Evolutionary conservation across 2,888 invertebrate species (phyloP).

Genomic region (Nysson spinosus): DNA sequence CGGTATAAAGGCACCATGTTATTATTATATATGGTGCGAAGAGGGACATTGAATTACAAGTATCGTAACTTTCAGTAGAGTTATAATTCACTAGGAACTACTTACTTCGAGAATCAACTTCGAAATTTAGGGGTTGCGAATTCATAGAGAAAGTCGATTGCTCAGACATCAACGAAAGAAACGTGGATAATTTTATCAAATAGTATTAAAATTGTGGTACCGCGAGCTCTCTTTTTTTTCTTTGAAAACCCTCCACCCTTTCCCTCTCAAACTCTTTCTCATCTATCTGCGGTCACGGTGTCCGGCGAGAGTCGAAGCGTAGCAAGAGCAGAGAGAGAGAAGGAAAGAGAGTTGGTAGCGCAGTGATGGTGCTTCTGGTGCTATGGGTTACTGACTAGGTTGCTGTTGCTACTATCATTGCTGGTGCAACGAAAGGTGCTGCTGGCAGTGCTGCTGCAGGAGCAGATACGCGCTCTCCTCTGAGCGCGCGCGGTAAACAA

Average conservation of each 20-base stretch:
- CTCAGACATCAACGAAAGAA: conserved; percentile 14
- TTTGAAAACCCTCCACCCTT: conserved; percentile 6
- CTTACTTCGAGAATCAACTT: no score
- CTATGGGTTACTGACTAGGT: conserved; percentile 25
- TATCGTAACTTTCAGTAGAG: no score
- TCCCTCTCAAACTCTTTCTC: conserved; percentile 5
- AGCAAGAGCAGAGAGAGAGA: conserved; percentile 18
- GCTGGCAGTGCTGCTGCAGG: conserved; percentile 48
- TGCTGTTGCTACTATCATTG: conserved; percentile 33
- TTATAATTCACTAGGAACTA: no score
- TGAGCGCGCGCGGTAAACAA: conserved; percentile 72
- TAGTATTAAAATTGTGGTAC: conserved; percentile 46
- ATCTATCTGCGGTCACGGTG: conserved; percentile 42
- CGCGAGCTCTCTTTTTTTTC: conserved; percentile 7
- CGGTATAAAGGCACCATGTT: background rate
- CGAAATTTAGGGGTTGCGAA: no score
- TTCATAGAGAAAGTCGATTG: no score
- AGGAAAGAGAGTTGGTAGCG: background rate
- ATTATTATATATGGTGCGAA: no score
- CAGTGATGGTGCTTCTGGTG: no score
- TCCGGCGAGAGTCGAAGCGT: conserved; percentile 34
- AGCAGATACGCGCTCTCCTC: conserved; percentile 62
- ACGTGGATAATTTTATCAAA: conserved; percentile 46
- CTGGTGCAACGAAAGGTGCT: conserved; percentile 21
- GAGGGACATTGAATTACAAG: no score